Percentiles rank a stretch among this genome's conserved stretches.
Conservation (phyloP, 2,797 vertebrate genomes). For the Falco naumanni region DNA sequence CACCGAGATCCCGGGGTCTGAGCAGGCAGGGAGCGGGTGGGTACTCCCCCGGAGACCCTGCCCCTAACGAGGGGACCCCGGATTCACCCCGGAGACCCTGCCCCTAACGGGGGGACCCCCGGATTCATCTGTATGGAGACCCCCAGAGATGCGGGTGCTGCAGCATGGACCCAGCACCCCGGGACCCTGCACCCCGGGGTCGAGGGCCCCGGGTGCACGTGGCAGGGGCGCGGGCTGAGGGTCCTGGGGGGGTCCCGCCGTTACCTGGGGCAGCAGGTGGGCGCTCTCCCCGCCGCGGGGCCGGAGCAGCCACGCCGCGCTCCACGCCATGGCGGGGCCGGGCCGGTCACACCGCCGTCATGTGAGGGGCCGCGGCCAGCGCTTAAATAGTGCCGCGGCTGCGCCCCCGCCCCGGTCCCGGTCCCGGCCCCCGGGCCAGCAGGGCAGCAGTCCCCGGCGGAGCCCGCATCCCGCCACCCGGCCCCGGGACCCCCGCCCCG, state of each 20-base stretch:
- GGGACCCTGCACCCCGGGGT: rapidly evolving
- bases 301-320: not conserved
- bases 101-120: not conserved
- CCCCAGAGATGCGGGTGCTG: not conserved
- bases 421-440: too few species aligned
- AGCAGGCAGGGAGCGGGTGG: rapidly evolving
- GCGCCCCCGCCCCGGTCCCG: not conserved
- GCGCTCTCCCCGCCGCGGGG: slow-evolving; percentile 67
- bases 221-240: not conserved
- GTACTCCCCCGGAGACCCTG: not conserved
- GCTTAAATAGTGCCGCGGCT: not conserved
- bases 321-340: not conserved
- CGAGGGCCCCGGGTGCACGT: rapidly evolving
- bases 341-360: slow-evolving; percentile 18
- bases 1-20: rapidly evolving
- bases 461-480: not conserved
- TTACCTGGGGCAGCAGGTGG: slow-evolving; percentile 86
- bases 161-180: not conserved
- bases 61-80: not conserved
- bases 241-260: rapidly evolving
- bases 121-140: rapidly evolving
- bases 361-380: slow-evolving; percentile 3
- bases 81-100: not conserved
- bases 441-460: not conserved
- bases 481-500: too few species aligned